These are phyloP conservation scores for Platyrinchus mystaceus DNA, from an alignment of 2,797 vertebrate genomes.

Conservation along the genomic window DNA sequence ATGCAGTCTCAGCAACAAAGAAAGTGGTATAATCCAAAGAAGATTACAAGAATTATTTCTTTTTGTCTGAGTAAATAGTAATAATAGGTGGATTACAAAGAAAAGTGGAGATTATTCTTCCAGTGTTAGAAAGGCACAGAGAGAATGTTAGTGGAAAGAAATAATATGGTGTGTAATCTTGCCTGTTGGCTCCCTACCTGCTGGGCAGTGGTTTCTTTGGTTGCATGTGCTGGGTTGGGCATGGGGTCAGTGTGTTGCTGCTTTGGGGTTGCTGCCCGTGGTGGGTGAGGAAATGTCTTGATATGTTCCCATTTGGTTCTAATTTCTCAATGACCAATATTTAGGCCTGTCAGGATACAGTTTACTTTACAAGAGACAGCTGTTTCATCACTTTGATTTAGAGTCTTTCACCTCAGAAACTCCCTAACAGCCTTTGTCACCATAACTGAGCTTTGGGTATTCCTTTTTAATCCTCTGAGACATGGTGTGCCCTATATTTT, in stretches of 20 bases:
- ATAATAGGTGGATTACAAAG: background rate
- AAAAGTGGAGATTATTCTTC: background rate
- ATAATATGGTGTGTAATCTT: background rate
- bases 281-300: background rate
- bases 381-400: background rate
- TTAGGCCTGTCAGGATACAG: background rate
- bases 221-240: background rate
- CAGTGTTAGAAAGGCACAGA: background rate
- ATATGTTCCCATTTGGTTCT: background rate
- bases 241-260: rapidly evolving
- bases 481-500: background rate
- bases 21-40: background rate
- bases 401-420: background rate
- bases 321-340: background rate
- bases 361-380: background rate
- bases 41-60: background rate
- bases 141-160: background rate
- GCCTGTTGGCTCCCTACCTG: background rate
- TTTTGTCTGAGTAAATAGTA: background rate
- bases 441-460: background rate
- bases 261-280: background rate
- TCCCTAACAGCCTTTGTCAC: background rate
- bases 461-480: background rate
- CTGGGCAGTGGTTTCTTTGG: background rate
- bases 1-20: background rate